Percentiles rank a stretch among this genome's conserved stretches.
Conservation (phyloP, 2,113 vertebrate species). For the Macrotis lagotis region DNA sequence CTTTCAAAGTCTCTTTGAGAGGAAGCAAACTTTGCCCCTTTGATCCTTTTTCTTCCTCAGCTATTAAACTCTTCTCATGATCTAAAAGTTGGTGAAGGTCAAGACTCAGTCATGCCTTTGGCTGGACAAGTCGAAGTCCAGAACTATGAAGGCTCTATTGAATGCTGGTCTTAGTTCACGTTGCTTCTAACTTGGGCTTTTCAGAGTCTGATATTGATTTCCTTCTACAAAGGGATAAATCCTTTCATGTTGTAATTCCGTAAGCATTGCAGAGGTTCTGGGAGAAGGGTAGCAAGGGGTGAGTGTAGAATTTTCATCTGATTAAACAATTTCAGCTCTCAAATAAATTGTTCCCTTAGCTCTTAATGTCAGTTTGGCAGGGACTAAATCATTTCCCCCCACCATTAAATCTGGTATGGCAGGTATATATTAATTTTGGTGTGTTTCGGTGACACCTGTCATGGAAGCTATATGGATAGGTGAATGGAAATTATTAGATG, state of each 20-base stretch:
- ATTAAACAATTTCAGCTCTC: conserved; percentile 76
- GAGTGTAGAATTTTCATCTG: conserved; percentile 76
- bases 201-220: conserved; percentile 80
- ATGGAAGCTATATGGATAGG: neutral
- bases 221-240: conserved; percentile 64
- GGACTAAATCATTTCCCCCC: conserved; percentile 66
- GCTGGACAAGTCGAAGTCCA: conserved; percentile 68
- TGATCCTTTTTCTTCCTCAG: conserved; percentile 32
- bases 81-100: conserved; percentile 72
- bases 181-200: conserved; percentile 75
- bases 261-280: conserved; percentile 73
- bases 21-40: conserved; percentile 54
- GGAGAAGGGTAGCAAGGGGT: conserved; percentile 5
- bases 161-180: conserved; percentile 73
- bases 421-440: conserved; percentile 59
- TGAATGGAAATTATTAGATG: conserved; percentile 61
- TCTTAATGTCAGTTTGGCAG: conserved; percentile 56
- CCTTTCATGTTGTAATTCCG: conserved; percentile 75
- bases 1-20: conserved; percentile 3
- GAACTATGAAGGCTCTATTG: conserved; percentile 70
- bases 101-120: conserved; percentile 67
- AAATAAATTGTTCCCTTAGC: conserved; percentile 58
- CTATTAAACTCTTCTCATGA: conserved; percentile 3
- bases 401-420: conserved; percentile 54
- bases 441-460: conserved; percentile 32